These are phyloP conservation scores for Trematomus loennbergii DNA, from an alignment of 2,113 vertebrate species.

Conservation along the genomic window DNA sequence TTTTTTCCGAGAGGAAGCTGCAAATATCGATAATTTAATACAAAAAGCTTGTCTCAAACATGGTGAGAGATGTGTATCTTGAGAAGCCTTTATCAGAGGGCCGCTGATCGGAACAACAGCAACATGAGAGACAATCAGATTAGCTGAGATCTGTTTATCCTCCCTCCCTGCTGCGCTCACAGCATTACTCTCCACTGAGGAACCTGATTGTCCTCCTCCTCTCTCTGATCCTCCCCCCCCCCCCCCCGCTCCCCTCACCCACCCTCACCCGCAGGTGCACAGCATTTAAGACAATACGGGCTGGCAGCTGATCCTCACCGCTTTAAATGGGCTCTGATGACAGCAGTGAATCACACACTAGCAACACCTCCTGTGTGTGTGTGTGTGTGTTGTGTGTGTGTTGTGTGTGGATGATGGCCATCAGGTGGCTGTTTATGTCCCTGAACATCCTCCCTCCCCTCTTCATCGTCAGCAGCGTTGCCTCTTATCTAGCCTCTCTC, in stretches of 20 bases:
- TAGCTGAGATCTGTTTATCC: conserved; percentile 61
- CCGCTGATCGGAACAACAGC: conserved; percentile 34
- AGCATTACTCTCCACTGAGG: conserved; percentile 43
- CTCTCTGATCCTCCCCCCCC: conserved; percentile 16
- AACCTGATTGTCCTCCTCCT: conserved; percentile 19
- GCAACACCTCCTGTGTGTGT: conserved; percentile 15
- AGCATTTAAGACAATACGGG: conserved; percentile 72
- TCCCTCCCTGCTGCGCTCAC: conserved; percentile 27
- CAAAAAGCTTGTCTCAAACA: neutral
- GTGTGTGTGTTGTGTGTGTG: neutral
- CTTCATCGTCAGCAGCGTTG: conserved; percentile 35
- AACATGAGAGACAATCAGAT: conserved; percentile 65
- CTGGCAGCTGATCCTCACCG: conserved; percentile 54
- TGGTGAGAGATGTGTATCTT: conserved; percentile 26
- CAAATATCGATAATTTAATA: neutral
- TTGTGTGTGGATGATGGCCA: neutral
- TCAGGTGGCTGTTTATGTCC: conserved; percentile 52
- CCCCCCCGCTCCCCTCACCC: conserved; percentile 5
- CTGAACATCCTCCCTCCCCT: conserved; percentile 39
- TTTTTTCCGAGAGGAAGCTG: conserved; percentile 3
- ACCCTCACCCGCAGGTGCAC: conserved; percentile 72
- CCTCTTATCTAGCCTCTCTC: conserved; percentile 55
- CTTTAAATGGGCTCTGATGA: conserved; percentile 73
- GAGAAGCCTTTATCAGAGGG: conserved; percentile 34
- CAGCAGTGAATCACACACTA: conserved; percentile 61